Evolutionary conservation across 2,113 vertebrate genomes (phyloP), one percentile per base, ranked within the genome.

Genomic region (Thalassoma bifasciatum): DNA sequence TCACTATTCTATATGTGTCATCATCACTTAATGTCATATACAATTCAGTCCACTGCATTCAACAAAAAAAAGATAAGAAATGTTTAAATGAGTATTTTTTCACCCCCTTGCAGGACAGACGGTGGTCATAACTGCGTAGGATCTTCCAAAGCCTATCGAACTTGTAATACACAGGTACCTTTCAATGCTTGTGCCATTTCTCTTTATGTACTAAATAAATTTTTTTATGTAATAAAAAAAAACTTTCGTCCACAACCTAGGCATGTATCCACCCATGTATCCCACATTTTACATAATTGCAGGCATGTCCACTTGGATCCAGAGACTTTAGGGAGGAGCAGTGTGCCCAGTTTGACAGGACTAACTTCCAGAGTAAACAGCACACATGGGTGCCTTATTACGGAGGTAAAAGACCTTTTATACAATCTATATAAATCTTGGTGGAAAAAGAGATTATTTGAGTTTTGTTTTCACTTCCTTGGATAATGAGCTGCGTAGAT

Each of bases 321-420:
- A 75, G 4, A n/a, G 95, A 98, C 83, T 97, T 97, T 81, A 90
- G 97, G n/a, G 95, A 96, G 5, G 93, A 96, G 84, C 97, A 98
- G 80, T 98, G 97, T 60, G 78, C 96, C 0, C 90, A 94, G 53
- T 95, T 96, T 0, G 95, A 99, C 60, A 79, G 88, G 34, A 72
- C 14, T 8, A 93, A 95, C 72, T 97, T 98, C 81, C 94, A 96
- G 86, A 94, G 95, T 11, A 95, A 93, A 68, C 90, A 69, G 56
- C 94, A 95, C 86, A 86, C 92, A 22, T 98, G 97, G 96, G 90
- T 96, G 69, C 96, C 97, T 0, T 97, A 97, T 84, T 96, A 96
- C 13, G 96, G 94, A 91, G 96, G 97, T 98, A 86, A 81, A 52
- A 11, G 3, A 22, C 16, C 21, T 23, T 0, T 54, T 30, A 19